phyloP scores from a whole-genome alignment of 1,140 invertebrate species.

The Temnothorax nylanderi region DNA sequence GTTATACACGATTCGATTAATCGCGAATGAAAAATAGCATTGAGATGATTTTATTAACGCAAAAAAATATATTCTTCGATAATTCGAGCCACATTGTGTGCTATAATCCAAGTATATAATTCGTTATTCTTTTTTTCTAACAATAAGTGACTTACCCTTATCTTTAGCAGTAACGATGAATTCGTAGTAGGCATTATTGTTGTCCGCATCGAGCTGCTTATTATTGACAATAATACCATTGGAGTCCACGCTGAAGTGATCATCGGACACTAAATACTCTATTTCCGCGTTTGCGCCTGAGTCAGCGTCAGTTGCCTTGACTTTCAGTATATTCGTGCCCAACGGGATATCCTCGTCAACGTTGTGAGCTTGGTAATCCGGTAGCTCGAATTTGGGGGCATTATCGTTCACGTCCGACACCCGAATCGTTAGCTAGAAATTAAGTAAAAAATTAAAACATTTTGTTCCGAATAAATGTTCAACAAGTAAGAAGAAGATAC shows the following conservation, averaged over 20 bases:
- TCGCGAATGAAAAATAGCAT: neutral
- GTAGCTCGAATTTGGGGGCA: constrained; percentile 97
- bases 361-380: constrained; percentile 98
- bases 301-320: constrained; percentile 97
- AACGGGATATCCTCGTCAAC: constrained; percentile 97
- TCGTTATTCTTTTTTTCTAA: neutral
- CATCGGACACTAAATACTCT: constrained; percentile 96
- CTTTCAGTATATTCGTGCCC: constrained; percentile 95
- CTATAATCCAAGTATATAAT: neutral
- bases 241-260: constrained; percentile 96
- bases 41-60: neutral
- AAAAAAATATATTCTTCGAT: neutral
- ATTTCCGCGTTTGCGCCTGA: constrained; percentile 97
- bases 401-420: constrained; percentile 98
- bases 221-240: constrained; percentile 97
- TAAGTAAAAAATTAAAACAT: neutral
- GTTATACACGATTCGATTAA: neutral
- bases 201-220: constrained; percentile 97
- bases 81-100: neutral
- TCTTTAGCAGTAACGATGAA: constrained; percentile 97
- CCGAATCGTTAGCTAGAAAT: constrained; percentile 92
- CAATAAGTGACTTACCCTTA: constrained; percentile 87
- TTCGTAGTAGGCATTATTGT: constrained; percentile 98
- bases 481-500: constrained; percentile 16
- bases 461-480: neutral